Base-by-base conservation (phyloP, 2,113 vertebrate species). In the Corythornis vintsioides region DNA sequence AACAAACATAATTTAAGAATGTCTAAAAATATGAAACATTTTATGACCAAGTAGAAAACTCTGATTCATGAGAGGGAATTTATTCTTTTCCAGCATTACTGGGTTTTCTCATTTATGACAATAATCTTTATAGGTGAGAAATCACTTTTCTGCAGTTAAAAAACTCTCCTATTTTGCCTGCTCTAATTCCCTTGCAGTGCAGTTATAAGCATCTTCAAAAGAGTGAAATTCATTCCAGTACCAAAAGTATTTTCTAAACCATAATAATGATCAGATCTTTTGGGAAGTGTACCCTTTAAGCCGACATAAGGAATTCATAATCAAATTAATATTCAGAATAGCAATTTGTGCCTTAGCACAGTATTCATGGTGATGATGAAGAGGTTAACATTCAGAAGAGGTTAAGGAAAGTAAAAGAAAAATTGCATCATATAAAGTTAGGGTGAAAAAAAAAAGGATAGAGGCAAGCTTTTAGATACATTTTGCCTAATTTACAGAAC, bases 401-500 rank as follows among this genome's bases (percentile, higher is more conserved):
- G 4, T 65, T 79, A 90, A 89, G 63, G 52, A n/a, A 47, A 26
- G 17, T 56, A 56, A 42, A 35, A 64, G 72, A 29, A 25, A 1
- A 25, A 1, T 12, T 66, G 16, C 6, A 63, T 35, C 17, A 48
- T 12, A 21, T 10, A 84, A 4, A 69, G 15, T 90, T 13, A 42
- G 5, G 6, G 24, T 38, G 38, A 38, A 38, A 92, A 9, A 79
- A 22, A 50, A 52, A 47, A 15, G 19, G 7, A 63, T 11, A n/a
- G 28, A 76, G 57, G 17, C 1, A 7, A 88, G 60, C n/a, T 79
- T 78, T 55, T 35, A 79, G 78, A 94, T 90, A 78, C 13, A 84
- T 73, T 92, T 74, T 89, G 31, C 90, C 29, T 52, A 66, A 90
- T 93, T 79, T 89, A 82, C 28, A 80, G 26, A 96, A 87, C 64